These are phyloP conservation scores for Entelurus aequoreus DNA, from an alignment of 2,113 vertebrate species.

Conservation along the genomic window DNA sequence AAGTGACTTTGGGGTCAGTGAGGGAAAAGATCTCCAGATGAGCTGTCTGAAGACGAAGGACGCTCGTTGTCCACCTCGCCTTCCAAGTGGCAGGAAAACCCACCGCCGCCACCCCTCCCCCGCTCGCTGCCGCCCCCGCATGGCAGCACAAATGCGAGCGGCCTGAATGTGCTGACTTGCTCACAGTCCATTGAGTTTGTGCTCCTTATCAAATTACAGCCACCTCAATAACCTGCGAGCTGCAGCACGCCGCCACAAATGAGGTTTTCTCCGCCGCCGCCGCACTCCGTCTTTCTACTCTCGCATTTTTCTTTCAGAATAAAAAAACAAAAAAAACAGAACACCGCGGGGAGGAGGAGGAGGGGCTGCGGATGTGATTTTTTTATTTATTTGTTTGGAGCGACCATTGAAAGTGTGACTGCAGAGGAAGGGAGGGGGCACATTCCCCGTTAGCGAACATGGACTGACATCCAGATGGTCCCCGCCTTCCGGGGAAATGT, in stretches of 20 bases:
- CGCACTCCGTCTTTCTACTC: conserved; percentile 50
- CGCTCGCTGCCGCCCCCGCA: conserved; percentile 17
- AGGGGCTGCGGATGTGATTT: conserved; percentile 29
- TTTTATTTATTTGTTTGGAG: conserved; percentile 9
- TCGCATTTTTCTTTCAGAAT: conserved; percentile 54
- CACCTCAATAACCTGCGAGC: conserved; percentile 73
- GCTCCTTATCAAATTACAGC: conserved; percentile 77
- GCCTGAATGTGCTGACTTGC: conserved; percentile 70
- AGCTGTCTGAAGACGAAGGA: conserved; percentile 3
- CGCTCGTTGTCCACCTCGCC: too few relatives aligned
- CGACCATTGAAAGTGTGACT: background rate
- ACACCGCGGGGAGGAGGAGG: conserved; percentile 21
- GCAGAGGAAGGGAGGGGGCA: conserved; percentile 10
- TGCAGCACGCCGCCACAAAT: conserved; percentile 67
- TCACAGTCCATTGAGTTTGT: conserved; percentile 74
- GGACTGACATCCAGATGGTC: conserved; percentile 57
- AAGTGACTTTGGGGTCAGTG: conserved; percentile 55
- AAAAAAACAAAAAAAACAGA: conserved; percentile 33
- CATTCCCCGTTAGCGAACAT: conserved; percentile 43
- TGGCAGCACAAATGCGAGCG: conserved; percentile 61
- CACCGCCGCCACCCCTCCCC: background rate
- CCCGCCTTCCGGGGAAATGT: conserved; percentile 32
- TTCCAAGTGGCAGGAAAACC: background rate
- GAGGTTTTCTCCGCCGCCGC: conserved; percentile 67
- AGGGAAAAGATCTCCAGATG: conserved; percentile 53